Conservation (phyloP, 2,113 vertebrate genomes). For the Vimba vimba region DNA sequence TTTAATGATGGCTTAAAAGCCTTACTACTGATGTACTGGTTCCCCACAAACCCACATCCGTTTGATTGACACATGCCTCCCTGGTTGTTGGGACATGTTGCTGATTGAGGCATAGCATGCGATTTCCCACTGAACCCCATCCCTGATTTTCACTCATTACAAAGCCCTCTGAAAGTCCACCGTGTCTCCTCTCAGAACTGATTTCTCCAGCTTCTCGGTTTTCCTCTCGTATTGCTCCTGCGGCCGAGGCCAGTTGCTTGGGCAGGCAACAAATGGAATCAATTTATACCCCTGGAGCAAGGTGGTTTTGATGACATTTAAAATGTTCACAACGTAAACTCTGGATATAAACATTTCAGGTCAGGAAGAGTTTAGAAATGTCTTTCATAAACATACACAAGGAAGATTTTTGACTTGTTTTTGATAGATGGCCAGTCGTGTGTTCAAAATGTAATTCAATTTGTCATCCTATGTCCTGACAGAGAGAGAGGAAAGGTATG, state of each 20-base stretch:
- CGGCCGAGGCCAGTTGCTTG: slow-evolving; percentile 27
- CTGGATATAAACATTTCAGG: slow-evolving; percentile 67
- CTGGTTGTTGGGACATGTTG: slow-evolving; percentile 37
- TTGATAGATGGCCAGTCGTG: slow-evolving; percentile 57
- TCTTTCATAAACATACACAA: slow-evolving; percentile 65
- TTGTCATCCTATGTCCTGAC: slow-evolving; percentile 47
- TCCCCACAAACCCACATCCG: slow-evolving; percentile 24
- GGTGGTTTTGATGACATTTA: slow-evolving; percentile 67
- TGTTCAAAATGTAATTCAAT: slow-evolving; percentile 61
- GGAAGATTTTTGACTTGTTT: slow-evolving; percentile 42
- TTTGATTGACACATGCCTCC: slow-evolving; percentile 55
- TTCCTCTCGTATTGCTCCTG: slow-evolving; percentile 34
- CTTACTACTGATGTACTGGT: slow-evolving; percentile 29
- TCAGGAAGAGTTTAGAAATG: slow-evolving; percentile 69
- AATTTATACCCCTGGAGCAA: slow-evolving; percentile 65
- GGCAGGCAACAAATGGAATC: slow-evolving; percentile 63
- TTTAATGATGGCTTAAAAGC: slow-evolving; percentile 21
- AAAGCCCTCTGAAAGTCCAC: slow-evolving; percentile 39
- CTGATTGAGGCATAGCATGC: slow-evolving; percentile 58
- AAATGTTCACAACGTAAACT: slow-evolving; percentile 68
- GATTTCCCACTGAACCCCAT: slow-evolving; percentile 45
- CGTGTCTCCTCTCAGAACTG: slow-evolving; percentile 39
- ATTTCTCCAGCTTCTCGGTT: slow-evolving; percentile 51
- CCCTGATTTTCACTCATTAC: slow-evolving; percentile 53
- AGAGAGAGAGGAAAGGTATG: slow-evolving; percentile 19